These are phyloP conservation scores for Boulengeromyrus knoepffleri DNA, from an alignment of 2,113 vertebrate species.

Conservation along the genomic window DNA sequence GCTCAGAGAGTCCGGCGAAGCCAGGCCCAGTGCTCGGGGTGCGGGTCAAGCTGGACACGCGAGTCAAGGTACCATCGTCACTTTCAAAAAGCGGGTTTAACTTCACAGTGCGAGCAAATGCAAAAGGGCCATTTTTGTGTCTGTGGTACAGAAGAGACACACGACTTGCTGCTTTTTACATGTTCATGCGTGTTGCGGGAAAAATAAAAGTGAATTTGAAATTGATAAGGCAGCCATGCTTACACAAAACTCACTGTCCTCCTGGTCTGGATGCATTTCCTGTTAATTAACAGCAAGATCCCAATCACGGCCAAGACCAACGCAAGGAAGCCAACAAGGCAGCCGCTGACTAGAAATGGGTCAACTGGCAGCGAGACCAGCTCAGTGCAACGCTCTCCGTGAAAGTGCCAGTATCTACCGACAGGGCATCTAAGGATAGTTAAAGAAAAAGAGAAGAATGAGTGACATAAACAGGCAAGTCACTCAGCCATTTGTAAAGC, in stretches of 20 bases:
- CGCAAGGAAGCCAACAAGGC: constrained; percentile 62
- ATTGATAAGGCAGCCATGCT: constrained; percentile 41
- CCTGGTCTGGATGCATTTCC: constrained; percentile 62
- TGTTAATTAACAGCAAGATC: constrained; percentile 66
- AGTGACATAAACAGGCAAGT: background rate
- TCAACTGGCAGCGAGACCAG: constrained; percentile 60
- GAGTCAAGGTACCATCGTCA: constrained; percentile 59
- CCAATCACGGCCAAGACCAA: constrained; percentile 60
- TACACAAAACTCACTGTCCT: constrained; percentile 68
- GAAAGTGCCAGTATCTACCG: constrained; percentile 65
- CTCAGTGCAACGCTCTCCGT: constrained; percentile 66
- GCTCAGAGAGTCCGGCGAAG: constrained; percentile 55
- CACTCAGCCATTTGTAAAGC: background rate
- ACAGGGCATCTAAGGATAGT: constrained; percentile 63
- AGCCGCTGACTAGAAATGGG: constrained; percentile 53
- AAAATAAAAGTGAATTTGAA: constrained; percentile 18
- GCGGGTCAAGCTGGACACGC: constrained; percentile 53
- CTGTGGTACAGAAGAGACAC: constrained; percentile 62
- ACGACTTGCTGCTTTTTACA: constrained; percentile 30
- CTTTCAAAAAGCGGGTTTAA: constrained; percentile 71
- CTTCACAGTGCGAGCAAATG: constrained; percentile 62
- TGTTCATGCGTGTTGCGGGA: background rate
- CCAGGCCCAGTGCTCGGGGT: constrained; percentile 55
- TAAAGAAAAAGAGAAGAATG: background rate
- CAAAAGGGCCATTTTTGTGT: constrained; percentile 58